Evolutionary conservation across 2,888 invertebrate species (phyloP).

Genomic region (Sussaba pulchella): DNA sequence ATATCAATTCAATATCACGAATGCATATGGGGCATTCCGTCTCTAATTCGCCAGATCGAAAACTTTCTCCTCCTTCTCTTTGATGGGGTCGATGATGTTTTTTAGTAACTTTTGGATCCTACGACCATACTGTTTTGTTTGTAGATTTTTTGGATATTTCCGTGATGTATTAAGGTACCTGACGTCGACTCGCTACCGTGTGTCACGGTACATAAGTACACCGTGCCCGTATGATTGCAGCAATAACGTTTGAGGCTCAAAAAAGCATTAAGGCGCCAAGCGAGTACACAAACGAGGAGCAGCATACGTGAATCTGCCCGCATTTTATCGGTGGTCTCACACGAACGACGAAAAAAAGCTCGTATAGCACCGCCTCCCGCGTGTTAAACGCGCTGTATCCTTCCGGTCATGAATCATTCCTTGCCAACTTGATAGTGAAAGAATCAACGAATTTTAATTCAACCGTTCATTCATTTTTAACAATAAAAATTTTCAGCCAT

Average conservation of each 20-base stretch:
- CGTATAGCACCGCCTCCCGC: not conserved
- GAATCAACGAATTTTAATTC: not conserved
- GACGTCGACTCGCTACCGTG: no score
- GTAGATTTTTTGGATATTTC: not conserved
- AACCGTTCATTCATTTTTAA: not conserved
- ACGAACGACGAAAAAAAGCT: conserved; percentile 1
- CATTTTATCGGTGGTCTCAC: not conserved
- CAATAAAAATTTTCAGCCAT: no score
- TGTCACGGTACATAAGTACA: no score
- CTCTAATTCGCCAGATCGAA: no score
- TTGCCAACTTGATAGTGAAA: not conserved
- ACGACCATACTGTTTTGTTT: not conserved
- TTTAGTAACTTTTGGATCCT: no score
- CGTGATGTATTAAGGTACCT: no score
- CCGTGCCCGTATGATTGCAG: not conserved
- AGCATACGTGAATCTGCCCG: not conserved
- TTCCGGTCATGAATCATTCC: not conserved
- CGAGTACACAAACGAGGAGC: not conserved
- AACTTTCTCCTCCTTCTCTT: no score
- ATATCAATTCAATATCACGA: conserved; percentile 8
- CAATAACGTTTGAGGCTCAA: conserved; percentile 16
- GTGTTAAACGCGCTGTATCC: not conserved
- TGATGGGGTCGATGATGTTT: no score
- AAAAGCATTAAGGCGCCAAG: not conserved
- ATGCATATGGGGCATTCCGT: no score